Conservation (phyloP, 2,797 vertebrate species). For the Myotis daubentonii region DNA sequence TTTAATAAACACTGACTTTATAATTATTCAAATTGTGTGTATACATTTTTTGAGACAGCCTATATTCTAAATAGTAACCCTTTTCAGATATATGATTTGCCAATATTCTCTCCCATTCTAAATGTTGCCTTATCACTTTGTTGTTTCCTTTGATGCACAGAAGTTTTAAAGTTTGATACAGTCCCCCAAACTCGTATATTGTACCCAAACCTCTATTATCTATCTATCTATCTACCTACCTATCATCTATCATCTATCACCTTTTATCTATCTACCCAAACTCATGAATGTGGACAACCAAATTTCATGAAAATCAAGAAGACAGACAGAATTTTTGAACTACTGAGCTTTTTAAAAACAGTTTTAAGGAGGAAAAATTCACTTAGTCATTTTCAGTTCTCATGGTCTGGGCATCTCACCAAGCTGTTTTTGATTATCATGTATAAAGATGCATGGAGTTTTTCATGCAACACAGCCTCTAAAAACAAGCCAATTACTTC, state of each 20-base stretch:
- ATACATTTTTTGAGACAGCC: no score
- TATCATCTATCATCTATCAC: not conserved
- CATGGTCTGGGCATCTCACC: conserved; percentile 38
- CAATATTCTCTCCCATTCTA: not conserved
- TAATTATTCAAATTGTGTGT: no score
- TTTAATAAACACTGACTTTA: no score
- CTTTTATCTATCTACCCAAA: not conserved
- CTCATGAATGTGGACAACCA: not conserved
- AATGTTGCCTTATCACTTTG: not conserved
- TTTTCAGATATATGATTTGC: not conserved
- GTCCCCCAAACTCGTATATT: not conserved
- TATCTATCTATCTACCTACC: not conserved
- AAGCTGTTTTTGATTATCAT: conserved; percentile 57
- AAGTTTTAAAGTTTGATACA: not conserved
- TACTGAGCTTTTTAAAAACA: not conserved
- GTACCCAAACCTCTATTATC: not conserved
- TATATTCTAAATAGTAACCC: not conserved
- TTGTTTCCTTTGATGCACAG: not conserved
- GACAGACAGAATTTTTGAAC: not conserved
- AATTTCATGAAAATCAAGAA: not conserved
- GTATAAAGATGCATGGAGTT: conserved; percentile 24
- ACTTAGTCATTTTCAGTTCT: conserved; percentile 25
- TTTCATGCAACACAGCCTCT: conserved; percentile 18
- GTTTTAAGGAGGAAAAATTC: not conserved
- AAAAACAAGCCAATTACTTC: conserved; percentile 14